Conservation (phyloP, 1,140 invertebrate species). For the Trinorchestia longiramus region DNA sequence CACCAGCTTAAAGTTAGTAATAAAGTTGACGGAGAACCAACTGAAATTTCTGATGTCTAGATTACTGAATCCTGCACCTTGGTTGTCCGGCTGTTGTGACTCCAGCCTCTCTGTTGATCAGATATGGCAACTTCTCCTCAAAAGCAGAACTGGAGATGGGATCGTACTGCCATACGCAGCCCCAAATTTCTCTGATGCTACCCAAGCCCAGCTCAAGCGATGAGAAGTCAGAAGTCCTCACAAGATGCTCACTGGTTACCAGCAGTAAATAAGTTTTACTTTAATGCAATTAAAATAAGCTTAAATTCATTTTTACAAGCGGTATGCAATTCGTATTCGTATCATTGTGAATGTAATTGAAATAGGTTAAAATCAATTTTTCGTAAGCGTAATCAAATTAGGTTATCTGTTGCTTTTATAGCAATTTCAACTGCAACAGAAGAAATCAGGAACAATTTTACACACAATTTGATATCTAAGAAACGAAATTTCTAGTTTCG, state of each 20-base stretch:
- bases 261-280: no score
- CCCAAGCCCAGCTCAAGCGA: not conserved
- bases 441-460: no score
- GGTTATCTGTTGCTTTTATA: not conserved
- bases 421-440: not conserved
- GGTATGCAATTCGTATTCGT: no score
- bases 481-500: no score
- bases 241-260: no score
- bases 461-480: no score
- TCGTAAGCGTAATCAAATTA: not conserved
- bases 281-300: no score
- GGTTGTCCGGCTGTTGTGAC: not conserved
- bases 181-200: not conserved
- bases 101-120: not conserved
- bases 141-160: not conserved
- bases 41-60: not conserved
- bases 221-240: no score
- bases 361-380: not conserved
- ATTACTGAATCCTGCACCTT: not conserved
- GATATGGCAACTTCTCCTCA: not conserved
- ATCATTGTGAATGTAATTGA: no score
- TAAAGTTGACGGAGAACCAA: not conserved
- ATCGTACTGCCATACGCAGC: no score
- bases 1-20: not conserved
- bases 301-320: no score